Conservation (phyloP, 2,797 vertebrate genomes). For the Rallus crepitans region DNA sequence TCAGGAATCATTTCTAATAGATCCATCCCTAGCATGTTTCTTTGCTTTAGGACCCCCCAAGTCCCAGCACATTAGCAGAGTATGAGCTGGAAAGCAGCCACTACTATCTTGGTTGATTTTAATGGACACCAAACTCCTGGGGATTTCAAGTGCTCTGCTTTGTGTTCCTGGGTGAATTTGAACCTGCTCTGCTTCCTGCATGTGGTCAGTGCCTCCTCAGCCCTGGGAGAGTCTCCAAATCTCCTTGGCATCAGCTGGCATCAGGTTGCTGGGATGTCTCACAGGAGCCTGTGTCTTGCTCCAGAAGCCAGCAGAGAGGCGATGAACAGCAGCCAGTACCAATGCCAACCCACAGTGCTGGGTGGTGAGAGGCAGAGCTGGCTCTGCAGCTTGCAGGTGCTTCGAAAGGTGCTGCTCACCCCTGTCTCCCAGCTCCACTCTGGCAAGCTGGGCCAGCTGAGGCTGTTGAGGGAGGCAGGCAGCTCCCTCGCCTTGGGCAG, state of each 20-base stretch:
- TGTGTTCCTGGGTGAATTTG: neutral
- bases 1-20: neutral
- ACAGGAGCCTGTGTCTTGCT: fast-evolving
- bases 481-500: neutral
- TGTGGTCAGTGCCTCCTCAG: neutral
- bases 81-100: neutral
- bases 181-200: neutral
- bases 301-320: neutral
- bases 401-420: neutral
- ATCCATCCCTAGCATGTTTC: neutral
- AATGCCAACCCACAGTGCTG: fast-evolving
- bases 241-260: fast-evolving
- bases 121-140: neutral
- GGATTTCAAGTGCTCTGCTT: neutral
- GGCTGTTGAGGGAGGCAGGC: neutral
- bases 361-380: neutral
- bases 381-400: fast-evolving
- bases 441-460: neutral
- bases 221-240: neutral
- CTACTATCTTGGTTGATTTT: neutral
- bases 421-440: fast-evolving
- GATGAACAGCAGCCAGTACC: fast-evolving
- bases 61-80: neutral
- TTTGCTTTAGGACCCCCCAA: neutral
- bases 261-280: fast-evolving